A percentile compares a stretch with the other conserved stretches of the same genome.
These are phyloP conservation scores for Pseudocheirus occidentalis DNA, from an alignment of 2,797 vertebrate species.

Conservation along the genomic window DNA sequence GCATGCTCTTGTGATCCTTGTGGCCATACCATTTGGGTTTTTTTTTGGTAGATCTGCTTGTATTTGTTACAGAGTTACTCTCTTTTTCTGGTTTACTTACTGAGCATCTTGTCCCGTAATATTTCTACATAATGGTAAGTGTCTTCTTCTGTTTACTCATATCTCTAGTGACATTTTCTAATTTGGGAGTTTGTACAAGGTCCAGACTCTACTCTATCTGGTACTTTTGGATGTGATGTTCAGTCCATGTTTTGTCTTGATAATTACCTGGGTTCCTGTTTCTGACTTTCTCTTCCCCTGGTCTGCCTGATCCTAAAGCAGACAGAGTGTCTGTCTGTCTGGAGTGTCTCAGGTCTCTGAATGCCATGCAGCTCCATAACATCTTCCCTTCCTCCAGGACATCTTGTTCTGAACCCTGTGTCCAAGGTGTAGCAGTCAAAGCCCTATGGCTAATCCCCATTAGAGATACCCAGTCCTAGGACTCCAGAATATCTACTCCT, in stretches of 20 bases:
- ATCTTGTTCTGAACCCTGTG: too few species aligned
- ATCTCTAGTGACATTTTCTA: background rate
- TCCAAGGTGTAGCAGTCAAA: too few species aligned
- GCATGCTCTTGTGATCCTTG: too few species aligned
- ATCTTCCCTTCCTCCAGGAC: too few species aligned
- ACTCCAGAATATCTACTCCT: too few species aligned
- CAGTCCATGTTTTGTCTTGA: background rate
- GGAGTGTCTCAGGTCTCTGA: too few species aligned
- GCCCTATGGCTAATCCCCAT: too few species aligned
- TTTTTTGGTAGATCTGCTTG: background rate
- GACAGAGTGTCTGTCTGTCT: too few species aligned
- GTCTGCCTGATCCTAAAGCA: background rate
- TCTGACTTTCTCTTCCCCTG: background rate
- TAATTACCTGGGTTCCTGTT: background rate
- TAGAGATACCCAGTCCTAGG: background rate
- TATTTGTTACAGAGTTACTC: background rate
- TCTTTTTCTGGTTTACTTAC: background rate
- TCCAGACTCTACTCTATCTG: background rate
- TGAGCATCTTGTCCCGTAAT: background rate
- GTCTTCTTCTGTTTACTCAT: background rate
- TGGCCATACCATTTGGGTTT: background rate
- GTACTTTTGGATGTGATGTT: background rate
- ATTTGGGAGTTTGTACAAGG: background rate
- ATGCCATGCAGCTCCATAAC: too few species aligned
- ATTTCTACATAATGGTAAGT: background rate